phyloP scores from a whole-genome alignment of 2,113 vertebrate genomes.

The Paramormyrops kingsleyae region DNA sequence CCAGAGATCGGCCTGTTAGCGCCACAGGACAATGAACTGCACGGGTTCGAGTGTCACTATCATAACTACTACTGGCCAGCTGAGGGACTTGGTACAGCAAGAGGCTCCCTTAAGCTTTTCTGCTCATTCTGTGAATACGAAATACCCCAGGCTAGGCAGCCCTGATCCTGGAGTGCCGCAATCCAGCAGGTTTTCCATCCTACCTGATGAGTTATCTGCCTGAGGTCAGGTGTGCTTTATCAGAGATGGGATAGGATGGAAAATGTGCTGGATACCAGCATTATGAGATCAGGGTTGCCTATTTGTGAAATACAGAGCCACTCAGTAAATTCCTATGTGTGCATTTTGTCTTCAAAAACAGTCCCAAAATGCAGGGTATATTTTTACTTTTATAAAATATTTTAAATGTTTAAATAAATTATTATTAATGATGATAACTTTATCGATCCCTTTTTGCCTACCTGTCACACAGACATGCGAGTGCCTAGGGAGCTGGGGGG shows the following conservation, averaged over 20 bases:
- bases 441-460: background rate
- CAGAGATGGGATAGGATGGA: background rate
- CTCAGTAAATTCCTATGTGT: background rate
- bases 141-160: background rate
- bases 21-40: background rate
- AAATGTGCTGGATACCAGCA: background rate
- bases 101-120: background rate
- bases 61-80: background rate
- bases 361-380: background rate
- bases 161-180: background rate
- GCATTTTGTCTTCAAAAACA: background rate
- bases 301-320: background rate
- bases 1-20: background rate
- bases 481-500: too few relatives aligned
- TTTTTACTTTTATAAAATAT: background rate
- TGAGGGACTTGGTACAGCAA: background rate
- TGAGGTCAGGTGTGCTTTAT: background rate
- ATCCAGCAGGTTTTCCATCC: background rate
- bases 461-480: too few relatives aligned
- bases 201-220: background rate
- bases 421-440: background rate
- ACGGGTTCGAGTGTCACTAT: background rate
- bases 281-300: background rate
- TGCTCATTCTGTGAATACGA: background rate
- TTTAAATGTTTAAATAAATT: too few relatives aligned